These are phyloP conservation scores for Drosophila paulistorum DNA, from an alignment of 1,140 invertebrate genomes.

Conservation along the genomic window DNA sequence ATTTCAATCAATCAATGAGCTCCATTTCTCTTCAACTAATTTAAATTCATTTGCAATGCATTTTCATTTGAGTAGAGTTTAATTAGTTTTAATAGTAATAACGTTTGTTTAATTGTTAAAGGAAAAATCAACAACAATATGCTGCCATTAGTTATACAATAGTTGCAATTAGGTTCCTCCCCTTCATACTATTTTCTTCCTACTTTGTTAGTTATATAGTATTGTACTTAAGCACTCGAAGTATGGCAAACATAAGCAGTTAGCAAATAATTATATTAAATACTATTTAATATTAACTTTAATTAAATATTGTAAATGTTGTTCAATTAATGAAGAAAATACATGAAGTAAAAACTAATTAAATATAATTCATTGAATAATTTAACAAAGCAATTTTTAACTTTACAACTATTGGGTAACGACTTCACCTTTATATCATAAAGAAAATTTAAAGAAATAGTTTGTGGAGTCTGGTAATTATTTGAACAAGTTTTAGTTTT, in stretches of 20 bases:
- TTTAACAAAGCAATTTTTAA: too few species aligned
- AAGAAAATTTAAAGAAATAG: too few species aligned
- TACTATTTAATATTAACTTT: slow-evolving; percentile 23
- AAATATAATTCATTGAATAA: slow-evolving; percentile 15
- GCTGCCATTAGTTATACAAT: slow-evolving; percentile 64
- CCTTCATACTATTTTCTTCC: slow-evolving; percentile 25
- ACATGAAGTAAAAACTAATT: slow-evolving; percentile 23
- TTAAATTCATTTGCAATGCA: slow-evolving; percentile 64
- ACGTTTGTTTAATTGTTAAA: slow-evolving; percentile 31
- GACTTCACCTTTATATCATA: too few species aligned
- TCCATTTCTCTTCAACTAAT: slow-evolving; percentile 49
- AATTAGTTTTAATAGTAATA: slow-evolving; percentile 40
- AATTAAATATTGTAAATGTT: slow-evolving; percentile 19
- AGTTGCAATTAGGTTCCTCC: slow-evolving; percentile 35
- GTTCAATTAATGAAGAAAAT: slow-evolving; percentile 30
- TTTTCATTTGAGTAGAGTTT: slow-evolving; percentile 47
- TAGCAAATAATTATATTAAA: slow-evolving; percentile 51
- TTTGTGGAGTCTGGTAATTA: too few species aligned
- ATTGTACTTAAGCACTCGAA: slow-evolving; percentile 69
- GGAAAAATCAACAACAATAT: slow-evolving; percentile 1
- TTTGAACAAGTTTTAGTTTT: too few species aligned
- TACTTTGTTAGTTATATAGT: slow-evolving; percentile 37
- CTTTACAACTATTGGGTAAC: too few species aligned
- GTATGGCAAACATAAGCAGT: slow-evolving; percentile 46
- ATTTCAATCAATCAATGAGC: slow-evolving; percentile 27